A percentile compares a stretch with the other conserved stretches of the same genome.
Conservation (phyloP, 2,888 invertebrate genomes). For the Thereva nobilitata region DNA sequence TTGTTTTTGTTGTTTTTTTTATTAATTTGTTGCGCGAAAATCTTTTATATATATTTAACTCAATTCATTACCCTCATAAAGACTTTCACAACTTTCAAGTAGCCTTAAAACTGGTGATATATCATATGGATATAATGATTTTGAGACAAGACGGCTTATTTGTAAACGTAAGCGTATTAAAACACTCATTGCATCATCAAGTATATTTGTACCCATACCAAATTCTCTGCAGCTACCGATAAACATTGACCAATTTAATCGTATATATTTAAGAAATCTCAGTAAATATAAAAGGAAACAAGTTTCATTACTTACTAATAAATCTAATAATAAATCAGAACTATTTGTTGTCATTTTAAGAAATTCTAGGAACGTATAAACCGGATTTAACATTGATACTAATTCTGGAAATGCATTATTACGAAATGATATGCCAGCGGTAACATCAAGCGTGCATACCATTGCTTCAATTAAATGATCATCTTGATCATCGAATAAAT, state of each 20-base stretch:
- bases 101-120: constrained; percentile 84
- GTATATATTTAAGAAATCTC: constrained; percentile 80
- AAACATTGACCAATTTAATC: constrained; percentile 83
- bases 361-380: constrained; percentile 85
- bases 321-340: constrained; percentile 78
- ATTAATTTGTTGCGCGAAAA: neutral
- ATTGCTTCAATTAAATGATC: constrained; percentile 89
- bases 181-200: constrained; percentile 84
- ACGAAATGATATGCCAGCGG: constrained; percentile 80
- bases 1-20: constrained; percentile 19
- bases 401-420: constrained; percentile 80
- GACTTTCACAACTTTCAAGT: constrained; percentile 80
- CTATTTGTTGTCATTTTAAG: constrained; percentile 81
- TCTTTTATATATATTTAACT: constrained; percentile 59
- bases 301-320: constrained; percentile 87
- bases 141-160: constrained; percentile 80
- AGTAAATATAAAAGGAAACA: constrained; percentile 85
- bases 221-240: constrained; percentile 73
- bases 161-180: constrained; percentile 77
- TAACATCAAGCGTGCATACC: constrained; percentile 88
- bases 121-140: constrained; percentile 85
- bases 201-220: constrained; percentile 58
- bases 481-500: constrained; percentile 87
- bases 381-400: constrained; percentile 81
- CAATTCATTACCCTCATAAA: constrained; percentile 82